Evolutionary conservation across 2,888 invertebrate genomes (phyloP), one percentile per base, ranked within the genome.

Genomic region (Pterostichus madidus): DNA sequence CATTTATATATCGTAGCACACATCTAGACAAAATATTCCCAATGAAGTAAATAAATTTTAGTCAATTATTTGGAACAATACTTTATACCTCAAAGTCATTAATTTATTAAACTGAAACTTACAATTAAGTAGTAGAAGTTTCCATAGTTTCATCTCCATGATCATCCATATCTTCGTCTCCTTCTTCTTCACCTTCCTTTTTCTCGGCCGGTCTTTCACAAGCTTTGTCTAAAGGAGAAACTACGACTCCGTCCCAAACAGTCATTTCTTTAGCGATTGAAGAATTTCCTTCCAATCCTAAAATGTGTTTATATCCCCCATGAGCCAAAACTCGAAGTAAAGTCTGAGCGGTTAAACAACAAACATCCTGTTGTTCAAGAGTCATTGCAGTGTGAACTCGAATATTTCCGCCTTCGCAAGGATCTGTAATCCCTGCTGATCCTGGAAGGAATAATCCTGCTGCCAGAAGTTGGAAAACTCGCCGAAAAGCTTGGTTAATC

Each of bases 381-480:
- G 96, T 94, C 92, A 99, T 94, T 1, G 96, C 95, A 4, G 97
- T 97, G 90, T 98, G 98, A 1, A 98, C 96, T 5, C 98, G 93
- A 84, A 96, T 93, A 86, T 96, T 96, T 3, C 96, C 96, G 64
- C 94, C 95, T 90, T 98, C 98, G 89, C 98, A 98, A 0, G 98
- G 99, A 91, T 99, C 99, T 0, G 96, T 95, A 85, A 98, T 96
- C 49, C 79, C 96, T 52, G 96, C 96, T 78, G 96, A 97, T 61
- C 98, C 98, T 2, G 99, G 99, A 80, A 99, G 92, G 91, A 99
- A 98, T 84, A 99, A 92, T 0, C 99, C 99, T 13, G 98, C 96
- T 0, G 99, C 95, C 78, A 99, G 91, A 64, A 99, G 92, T 85
- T 99, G 97, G 84, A 99, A 93, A 2, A 97, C 95, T 80, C 99